Conservation (phyloP, 2,888 invertebrate genomes). For the Didymodactylos carnosus region DNA sequence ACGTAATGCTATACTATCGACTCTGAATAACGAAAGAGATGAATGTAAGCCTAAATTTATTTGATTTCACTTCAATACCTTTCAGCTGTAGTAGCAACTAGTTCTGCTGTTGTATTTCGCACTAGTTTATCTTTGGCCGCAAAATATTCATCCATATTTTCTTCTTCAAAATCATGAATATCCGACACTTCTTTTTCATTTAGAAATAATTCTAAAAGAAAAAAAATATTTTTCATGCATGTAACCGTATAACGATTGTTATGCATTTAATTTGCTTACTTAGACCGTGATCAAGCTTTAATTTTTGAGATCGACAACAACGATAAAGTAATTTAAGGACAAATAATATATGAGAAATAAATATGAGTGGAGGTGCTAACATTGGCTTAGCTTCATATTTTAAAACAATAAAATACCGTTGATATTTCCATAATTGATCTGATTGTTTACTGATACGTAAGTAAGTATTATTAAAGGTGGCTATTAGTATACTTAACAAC, state of each 20-base stretch:
- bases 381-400: slow-evolving; percentile 93
- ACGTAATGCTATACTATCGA: slow-evolving; percentile 2
- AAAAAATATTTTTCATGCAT: background rate
- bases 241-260: too few species aligned
- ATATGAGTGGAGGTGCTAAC: slow-evolving; percentile 76
- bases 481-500: slow-evolving; percentile 86
- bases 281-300: slow-evolving; percentile 7
- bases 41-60: too few species aligned
- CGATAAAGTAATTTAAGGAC: slow-evolving; percentile 4
- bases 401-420: slow-evolving; percentile 74
- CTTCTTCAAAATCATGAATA: slow-evolving; percentile 89
- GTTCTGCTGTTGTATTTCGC: slow-evolving; percentile 18
- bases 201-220: slow-evolving; percentile 53
- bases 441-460: slow-evolving; percentile 3
- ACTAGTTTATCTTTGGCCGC: slow-evolving; percentile 54
- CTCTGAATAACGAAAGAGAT: slow-evolving; percentile 1
- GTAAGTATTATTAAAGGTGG: slow-evolving; percentile 63
- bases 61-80: background rate
- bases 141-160: slow-evolving; percentile 78
- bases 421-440: slow-evolving; percentile 76
- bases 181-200: slow-evolving; percentile 79
- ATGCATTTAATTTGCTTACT: background rate
- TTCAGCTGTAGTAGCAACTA: slow-evolving; percentile 2
- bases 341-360: slow-evolving; percentile 37
- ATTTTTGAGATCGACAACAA: slow-evolving; percentile 4